Evolutionary conservation across 1,140 invertebrate genomes (phyloP).

Genomic region (Oryzaephilus surinamensis): DNA sequence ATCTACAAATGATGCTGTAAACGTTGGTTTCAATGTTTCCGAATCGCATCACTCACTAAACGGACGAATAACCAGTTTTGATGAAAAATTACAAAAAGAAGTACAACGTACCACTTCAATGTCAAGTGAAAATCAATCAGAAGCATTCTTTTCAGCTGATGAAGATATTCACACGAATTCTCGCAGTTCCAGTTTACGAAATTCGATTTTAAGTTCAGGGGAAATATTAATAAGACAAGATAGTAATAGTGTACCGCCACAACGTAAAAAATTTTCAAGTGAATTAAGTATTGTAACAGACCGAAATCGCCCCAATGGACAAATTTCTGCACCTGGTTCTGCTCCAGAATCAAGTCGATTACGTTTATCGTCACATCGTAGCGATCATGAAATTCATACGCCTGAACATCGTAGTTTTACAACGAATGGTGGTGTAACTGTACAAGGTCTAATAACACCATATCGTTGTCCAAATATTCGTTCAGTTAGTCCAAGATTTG

Average conservation of each 20-base stretch:
- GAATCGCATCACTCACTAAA: constrained; percentile 44
- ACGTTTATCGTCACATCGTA: constrained; percentile 42
- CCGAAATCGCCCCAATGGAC: constrained; percentile 7
- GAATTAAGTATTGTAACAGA: constrained; percentile 39
- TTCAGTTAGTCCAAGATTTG: constrained; percentile 22
- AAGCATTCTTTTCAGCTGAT: constrained; percentile 83
- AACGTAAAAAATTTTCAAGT: constrained; percentile 38
- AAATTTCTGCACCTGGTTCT: constrained; percentile 20
- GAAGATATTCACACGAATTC: constrained; percentile 61
- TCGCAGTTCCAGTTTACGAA: constrained; percentile 51
- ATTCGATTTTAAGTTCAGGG: constrained; percentile 45
- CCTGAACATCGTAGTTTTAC: constrained; percentile 38
- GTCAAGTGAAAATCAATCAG: constrained; percentile 80
- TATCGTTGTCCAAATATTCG: constrained; percentile 21
- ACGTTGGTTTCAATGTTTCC: constrained; percentile 30
- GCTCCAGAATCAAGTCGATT: constrained; percentile 22
- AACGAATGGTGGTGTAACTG: not conserved
- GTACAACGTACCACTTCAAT: constrained; percentile 74
- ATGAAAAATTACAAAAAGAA: constrained; percentile 40
- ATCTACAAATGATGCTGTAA: constrained; percentile 5
- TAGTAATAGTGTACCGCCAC: constrained; percentile 25
- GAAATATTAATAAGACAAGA: constrained; percentile 38
- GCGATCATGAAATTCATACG: constrained; percentile 50
- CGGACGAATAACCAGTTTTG: constrained; percentile 34
- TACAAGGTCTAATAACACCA: constrained; percentile 32